These are phyloP conservation scores for Hephaestus fuliginosus DNA, from an alignment of 2,797 vertebrate species.

Conservation along the genomic window DNA sequence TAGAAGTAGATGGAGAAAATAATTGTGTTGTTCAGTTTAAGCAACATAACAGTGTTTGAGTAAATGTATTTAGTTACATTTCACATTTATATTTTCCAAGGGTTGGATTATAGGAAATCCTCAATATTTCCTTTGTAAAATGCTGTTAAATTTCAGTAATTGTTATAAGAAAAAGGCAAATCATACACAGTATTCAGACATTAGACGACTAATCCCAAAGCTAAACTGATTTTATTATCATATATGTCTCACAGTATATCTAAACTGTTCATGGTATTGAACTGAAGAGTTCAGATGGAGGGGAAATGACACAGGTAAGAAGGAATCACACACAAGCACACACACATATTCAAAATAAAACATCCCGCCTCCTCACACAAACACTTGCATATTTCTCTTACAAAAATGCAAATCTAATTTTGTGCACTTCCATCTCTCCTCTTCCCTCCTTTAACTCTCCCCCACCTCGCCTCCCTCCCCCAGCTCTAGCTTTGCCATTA, in stretches of 20 bases:
- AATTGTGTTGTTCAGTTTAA: not conserved
- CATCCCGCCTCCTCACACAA: constrained; percentile 24
- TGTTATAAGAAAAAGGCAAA: not conserved
- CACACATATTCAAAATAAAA: constrained; percentile 48
- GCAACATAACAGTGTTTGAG: not conserved
- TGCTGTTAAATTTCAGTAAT: constrained; percentile 4
- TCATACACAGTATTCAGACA: not conserved
- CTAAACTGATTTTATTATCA: constrained; percentile 15
- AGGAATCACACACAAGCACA: constrained; percentile 45
- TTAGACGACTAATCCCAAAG: constrained; percentile 16
- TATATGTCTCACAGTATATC: constrained; percentile 26
- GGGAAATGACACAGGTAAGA: constrained; percentile 58
- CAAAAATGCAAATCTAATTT: constrained; percentile 81
- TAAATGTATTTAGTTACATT: not conserved
- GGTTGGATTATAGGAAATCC: not conserved
- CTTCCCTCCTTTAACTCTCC: constrained; percentile 33
- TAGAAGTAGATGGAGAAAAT: not conserved
- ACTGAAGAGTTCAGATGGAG: constrained; percentile 61
- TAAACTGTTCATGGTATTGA: constrained; percentile 44
- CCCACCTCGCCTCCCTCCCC: constrained; percentile 36
- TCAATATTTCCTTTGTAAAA: not conserved
- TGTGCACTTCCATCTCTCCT: constrained; percentile 73
- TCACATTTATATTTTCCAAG: not conserved
- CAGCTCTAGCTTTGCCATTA: constrained; percentile 83
- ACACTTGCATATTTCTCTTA: constrained; percentile 69